Conservation (phyloP, 2,888 invertebrate genomes). For the Priocnemis perturbator region DNA sequence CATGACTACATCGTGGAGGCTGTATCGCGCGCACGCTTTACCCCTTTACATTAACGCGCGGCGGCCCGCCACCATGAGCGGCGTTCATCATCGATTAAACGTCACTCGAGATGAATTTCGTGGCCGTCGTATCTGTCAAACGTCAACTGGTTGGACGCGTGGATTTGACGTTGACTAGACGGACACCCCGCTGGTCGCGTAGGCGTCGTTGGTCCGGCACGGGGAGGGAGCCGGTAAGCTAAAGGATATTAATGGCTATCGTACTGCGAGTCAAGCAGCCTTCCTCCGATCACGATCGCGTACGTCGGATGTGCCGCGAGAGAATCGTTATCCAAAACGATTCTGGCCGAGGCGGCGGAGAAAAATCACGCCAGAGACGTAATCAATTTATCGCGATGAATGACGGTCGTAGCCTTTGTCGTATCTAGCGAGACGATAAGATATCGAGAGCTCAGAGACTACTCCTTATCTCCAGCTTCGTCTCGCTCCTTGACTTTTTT, state of each 20-base stretch:
- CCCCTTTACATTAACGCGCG: too few species aligned
- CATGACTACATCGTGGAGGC: too few species aligned
- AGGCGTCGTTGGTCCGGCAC: slow-evolving; percentile 53
- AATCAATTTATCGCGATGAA: too few species aligned
- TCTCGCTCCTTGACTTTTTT: too few species aligned
- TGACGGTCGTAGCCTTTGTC: too few species aligned
- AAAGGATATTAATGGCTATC: slow-evolving; percentile 61
- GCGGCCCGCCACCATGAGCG: slow-evolving; percentile 1
- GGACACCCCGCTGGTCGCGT: slow-evolving; percentile 59
- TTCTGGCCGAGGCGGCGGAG: too few species aligned
- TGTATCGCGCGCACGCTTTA: too few species aligned
- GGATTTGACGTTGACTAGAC: slow-evolving; percentile 34
- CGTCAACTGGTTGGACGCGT: slow-evolving; percentile 54
- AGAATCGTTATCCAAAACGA: slow-evolving; percentile 19
- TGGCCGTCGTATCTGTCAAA: slow-evolving; percentile 57
- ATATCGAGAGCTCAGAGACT: too few species aligned
- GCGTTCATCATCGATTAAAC: slow-evolving; percentile 47
- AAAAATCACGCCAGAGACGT: too few species aligned
- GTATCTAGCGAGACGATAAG: too few species aligned
- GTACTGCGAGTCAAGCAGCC: slow-evolving; percentile 42
- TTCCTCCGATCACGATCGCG: slow-evolving; percentile 41
- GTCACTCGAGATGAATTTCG: slow-evolving; percentile 49
- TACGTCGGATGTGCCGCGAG: slow-evolving; percentile 31
- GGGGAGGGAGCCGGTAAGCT: slow-evolving; percentile 35
- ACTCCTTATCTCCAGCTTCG: too few species aligned